Conservation (phyloP, 2,113 vertebrate genomes). For the Lethenteron camtschaticum region DNA sequence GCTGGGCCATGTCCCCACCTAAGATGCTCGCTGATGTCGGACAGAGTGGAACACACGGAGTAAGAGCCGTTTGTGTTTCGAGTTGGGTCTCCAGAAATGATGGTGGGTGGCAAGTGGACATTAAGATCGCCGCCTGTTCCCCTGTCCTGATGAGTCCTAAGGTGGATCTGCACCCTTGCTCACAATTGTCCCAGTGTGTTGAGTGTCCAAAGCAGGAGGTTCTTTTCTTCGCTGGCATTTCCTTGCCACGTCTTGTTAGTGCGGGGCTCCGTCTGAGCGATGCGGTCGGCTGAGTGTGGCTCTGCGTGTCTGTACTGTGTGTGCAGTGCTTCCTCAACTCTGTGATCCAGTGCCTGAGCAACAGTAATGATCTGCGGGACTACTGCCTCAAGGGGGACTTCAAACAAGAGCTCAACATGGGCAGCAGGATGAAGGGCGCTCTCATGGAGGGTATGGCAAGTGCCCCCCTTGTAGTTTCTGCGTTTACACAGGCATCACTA, state of each 20-base stretch:
- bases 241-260: too few species aligned
- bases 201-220: not conserved
- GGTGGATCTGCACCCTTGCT: constrained; percentile 1
- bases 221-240: not conserved
- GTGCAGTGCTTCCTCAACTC: constrained; percentile 93
- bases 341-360: constrained; percentile 83
- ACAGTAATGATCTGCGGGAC: constrained; percentile 66
- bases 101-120: too few species aligned
- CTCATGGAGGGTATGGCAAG: constrained; percentile 50
- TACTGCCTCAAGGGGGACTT: constrained; percentile 66
- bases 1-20: too few species aligned
- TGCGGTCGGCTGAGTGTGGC: not conserved
- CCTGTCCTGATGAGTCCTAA: not conserved
- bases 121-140: not conserved
- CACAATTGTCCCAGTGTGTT: not conserved
- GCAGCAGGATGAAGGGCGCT: constrained; percentile 30
- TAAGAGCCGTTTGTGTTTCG: too few species aligned
- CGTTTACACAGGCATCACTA: not conserved
- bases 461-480: fast-evolving
- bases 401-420: constrained; percentile 44
- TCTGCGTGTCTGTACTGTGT: constrained; percentile 10
- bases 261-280: not conserved
- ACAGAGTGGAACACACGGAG: too few species aligned
- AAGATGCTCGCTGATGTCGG: too few species aligned
- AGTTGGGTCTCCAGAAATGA: too few species aligned